Base-by-base conservation (phyloP, 2,888 invertebrate species). In the Apamea crenata region DNA sequence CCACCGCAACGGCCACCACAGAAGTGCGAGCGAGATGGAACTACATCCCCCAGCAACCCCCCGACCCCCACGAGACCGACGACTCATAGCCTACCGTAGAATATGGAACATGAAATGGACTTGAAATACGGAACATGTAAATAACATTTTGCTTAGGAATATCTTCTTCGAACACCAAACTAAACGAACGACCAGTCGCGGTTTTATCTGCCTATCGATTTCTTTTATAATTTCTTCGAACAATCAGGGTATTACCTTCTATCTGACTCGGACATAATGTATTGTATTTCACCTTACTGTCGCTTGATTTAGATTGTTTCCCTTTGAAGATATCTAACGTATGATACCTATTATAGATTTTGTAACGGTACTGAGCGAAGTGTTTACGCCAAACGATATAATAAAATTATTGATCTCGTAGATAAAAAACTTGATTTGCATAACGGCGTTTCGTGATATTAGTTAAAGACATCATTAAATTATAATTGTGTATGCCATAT, bases 41-140 rank as follows among this genome's bases (percentile, higher is more conserved):
- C 94, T 96, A 97, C 93, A 97, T 97, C 90, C 96, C 97, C 3
- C 96, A 96, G 73, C 96, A 97, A 76, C 96, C 96, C 18, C 96
- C 96, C 83, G 96, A 96, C 86, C 96, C 96, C 0, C 96, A 96
- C 90, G 96, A 96, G 81, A 90, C 86, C 1, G 96, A 96, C 90
- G 90, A 89, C 83, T 95, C 95, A 92, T 96, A 96, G 94, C 95
- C 91, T 89, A 89, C 69, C 80, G 76, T 82, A 78, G 78, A 78
- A 74, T 86, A 79, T 74, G 74, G 71, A 81, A 78, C 87, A 29
- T 70, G 63, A 80, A 87, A 69, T 21, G 56, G 63, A 81, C 74
- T 69, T 59, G 65, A 83, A 66, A 80, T 61, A 86, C 73, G 71
- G 80, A 88, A 82, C 77, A 71, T 88, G 88, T 88, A 89, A 78